These are phyloP conservation scores for Morbakka virulenta DNA, from an alignment of 30 jellyfish, hydroid and myxozoan species.

Conservation along the genomic window DNA sequence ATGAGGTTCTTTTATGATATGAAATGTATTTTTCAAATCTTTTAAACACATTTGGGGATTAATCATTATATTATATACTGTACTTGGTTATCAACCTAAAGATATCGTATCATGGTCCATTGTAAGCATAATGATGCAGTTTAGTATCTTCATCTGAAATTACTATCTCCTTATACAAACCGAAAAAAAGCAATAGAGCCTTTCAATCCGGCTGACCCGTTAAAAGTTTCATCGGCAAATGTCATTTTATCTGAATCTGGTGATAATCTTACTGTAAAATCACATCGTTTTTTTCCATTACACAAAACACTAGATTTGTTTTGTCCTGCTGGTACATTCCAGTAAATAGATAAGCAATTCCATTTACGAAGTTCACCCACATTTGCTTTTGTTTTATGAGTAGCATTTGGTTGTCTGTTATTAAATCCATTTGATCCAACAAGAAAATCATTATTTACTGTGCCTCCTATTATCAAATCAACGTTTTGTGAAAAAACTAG, in stretches of 20 bases:
- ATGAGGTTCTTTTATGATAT: too few relatives aligned
- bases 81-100: conserved; percentile 4
- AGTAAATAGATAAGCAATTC: conserved; percentile 9
- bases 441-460: not conserved
- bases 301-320: too few relatives aligned
- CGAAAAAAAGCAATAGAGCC: too few relatives aligned
- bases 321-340: too few relatives aligned
- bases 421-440: conserved; percentile 7
- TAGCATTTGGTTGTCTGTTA: conserved; percentile 6
- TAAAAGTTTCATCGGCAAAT: conserved; percentile 33
- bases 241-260: conserved; percentile 40
- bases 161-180: not conserved
- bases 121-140: not conserved
- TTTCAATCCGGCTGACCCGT: too few relatives aligned
- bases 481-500: too few relatives aligned
- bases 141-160: not conserved
- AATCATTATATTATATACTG: too few relatives aligned
- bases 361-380: conserved; percentile 41
- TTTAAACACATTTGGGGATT: too few relatives aligned
- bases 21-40: too few relatives aligned
- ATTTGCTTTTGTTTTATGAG: conserved; percentile 24
- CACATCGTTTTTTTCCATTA: too few relatives aligned
- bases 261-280: conserved; percentile 12
- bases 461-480: conserved; percentile 3
- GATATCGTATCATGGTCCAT: not conserved